Conservation (phyloP, 2,888 invertebrate species). For the Therioaphis trifolii region DNA sequence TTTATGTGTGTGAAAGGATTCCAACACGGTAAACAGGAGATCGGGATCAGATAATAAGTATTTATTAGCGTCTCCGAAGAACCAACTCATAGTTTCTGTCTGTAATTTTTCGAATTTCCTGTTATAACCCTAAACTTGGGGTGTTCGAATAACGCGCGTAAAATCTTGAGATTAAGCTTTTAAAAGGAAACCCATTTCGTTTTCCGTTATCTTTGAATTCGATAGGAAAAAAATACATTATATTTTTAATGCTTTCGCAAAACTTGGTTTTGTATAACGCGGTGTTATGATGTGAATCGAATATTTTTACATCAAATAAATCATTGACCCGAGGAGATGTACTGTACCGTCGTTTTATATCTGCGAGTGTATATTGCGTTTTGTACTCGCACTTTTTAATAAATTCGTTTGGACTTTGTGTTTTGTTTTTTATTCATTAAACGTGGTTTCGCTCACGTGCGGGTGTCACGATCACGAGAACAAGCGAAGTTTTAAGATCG, state of each 20-base stretch:
- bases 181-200: conserved; percentile 26
- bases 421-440: not conserved
- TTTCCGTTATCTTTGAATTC: conserved; percentile 27
- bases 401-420: conserved; percentile 22
- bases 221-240: conserved; percentile 23
- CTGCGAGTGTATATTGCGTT: not conserved
- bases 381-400: not conserved
- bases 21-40: conserved; percentile 42
- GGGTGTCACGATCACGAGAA: conserved; percentile 47
- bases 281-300: not conserved
- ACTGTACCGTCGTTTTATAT: not conserved
- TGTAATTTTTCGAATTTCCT: conserved; percentile 58
- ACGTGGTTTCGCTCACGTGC: conserved; percentile 36
- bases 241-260: not conserved
- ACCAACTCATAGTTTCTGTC: conserved; percentile 48
- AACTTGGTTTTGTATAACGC: not conserved
- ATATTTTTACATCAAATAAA: conserved; percentile 39
- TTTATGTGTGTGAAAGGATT: conserved; percentile 58
- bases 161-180: conserved; percentile 37
- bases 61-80: conserved; percentile 48
- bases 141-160: conserved; percentile 12
- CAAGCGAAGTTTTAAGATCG: conserved; percentile 26
- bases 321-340: conserved; percentile 31
- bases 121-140: conserved; percentile 31
- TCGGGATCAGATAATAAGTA: conserved; percentile 49